Conservation (phyloP, 2,888 invertebrate species). For the Apocheima hispidaria region DNA sequence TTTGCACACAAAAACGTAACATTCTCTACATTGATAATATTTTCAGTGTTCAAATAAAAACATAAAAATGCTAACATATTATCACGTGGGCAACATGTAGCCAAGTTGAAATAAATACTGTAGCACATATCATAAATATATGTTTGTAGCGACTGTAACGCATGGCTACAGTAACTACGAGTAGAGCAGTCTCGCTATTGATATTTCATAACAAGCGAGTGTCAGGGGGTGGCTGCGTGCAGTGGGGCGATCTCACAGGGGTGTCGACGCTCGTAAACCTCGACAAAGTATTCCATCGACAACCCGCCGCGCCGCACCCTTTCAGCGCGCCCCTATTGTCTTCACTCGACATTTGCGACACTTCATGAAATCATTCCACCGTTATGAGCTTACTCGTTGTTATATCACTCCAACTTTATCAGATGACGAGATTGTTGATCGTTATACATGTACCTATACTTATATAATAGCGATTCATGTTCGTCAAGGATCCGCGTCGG, state of each 20-base stretch:
- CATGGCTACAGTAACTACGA: conserved; percentile 29
- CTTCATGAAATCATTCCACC: conserved; percentile 76
- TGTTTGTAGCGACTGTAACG: conserved; percentile 5
- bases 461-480: conserved; percentile 36
- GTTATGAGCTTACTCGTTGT: conserved; percentile 65
- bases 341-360: conserved; percentile 73
- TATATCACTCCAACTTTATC: conserved; percentile 55
- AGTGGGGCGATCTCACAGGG: conserved; percentile 61
- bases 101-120: conserved; percentile 14
- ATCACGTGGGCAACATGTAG: neutral
- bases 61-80: conserved; percentile 3
- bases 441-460: conserved; percentile 12
- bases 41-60: conserved; percentile 2
- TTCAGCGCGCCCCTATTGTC: conserved; percentile 74
- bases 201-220: conserved; percentile 77
- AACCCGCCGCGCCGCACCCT: conserved; percentile 62
- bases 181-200: conserved; percentile 59
- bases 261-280: conserved; percentile 76
- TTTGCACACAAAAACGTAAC: neutral
- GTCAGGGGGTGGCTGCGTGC: conserved; percentile 61
- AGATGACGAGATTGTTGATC: conserved; percentile 38
- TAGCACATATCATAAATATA: conserved; percentile 11
- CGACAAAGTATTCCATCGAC: conserved; percentile 81
- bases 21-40: neutral
- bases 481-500: conserved; percentile 49